Percentiles rank a stretch among this genome's conserved stretches.
phyloP scores from a whole-genome alignment of 2,113 vertebrate species.

The Actenoides lindsayi region DNA sequence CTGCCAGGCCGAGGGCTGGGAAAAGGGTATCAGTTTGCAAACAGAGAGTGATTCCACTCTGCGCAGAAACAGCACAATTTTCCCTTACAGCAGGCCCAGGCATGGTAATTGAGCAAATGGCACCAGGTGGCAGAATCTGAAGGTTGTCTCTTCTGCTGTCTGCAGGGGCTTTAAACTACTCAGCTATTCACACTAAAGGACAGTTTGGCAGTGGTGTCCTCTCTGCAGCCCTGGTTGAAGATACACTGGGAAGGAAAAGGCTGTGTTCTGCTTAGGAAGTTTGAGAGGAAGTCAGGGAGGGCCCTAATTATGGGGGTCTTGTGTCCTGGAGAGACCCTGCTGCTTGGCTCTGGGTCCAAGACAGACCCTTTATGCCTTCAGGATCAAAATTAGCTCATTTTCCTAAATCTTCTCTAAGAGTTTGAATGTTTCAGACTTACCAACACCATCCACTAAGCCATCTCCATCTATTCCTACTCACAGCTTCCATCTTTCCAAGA shows the following conservation, averaged over 20 bases:
- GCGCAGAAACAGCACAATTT: background rate
- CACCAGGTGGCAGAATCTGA: background rate
- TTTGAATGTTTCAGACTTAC: background rate
- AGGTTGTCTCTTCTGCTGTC: background rate
- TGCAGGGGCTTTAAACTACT: background rate
- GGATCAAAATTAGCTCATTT: background rate
- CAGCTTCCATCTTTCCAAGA: background rate
- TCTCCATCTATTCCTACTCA: background rate
- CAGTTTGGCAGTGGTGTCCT: background rate
- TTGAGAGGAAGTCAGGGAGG: background rate
- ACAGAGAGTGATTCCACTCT: background rate
- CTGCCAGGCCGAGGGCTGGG: background rate
- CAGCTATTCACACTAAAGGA: accelerated
- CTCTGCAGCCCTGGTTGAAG: background rate
- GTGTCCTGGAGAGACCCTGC: background rate
- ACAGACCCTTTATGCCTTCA: background rate
- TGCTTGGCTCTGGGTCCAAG: background rate
- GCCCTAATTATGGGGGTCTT: background rate
- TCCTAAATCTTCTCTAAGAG: background rate
- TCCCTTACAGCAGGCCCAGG: background rate
- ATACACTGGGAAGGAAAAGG: background rate
- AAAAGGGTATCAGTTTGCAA: background rate
- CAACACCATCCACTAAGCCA: background rate
- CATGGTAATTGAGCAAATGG: background rate
- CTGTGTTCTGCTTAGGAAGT: background rate